phyloP scores from a whole-genome alignment of 2,113 vertebrate species.

The Phodopus roborovskii region DNA sequence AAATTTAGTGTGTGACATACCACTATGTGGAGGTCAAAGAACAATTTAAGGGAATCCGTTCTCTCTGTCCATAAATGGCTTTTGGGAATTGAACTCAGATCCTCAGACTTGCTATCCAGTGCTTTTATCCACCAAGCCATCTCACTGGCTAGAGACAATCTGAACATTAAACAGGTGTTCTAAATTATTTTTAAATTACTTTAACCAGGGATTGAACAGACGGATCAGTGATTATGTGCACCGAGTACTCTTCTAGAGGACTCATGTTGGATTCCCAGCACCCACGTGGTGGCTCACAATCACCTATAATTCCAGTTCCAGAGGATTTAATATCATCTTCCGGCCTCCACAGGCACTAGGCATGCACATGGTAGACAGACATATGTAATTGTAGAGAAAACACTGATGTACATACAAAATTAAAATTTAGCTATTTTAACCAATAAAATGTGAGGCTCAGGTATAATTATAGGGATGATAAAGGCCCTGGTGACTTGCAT shows the following conservation, averaged over 20 bases:
- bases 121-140: neutral
- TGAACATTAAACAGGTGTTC: neutral
- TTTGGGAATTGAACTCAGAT: neutral
- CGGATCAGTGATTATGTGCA: neutral
- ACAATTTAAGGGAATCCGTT: too few relatives aligned
- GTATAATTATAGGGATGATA: neutral
- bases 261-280: neutral
- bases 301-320: neutral
- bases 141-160: neutral
- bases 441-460: neutral
- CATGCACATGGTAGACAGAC: neutral
- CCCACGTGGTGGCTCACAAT: neutral
- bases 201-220: neutral
- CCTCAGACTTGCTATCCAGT: neutral
- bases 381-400: neutral
- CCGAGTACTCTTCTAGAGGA: neutral
- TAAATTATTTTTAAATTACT: slow-evolving; percentile 1
- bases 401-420: neutral
- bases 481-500: neutral
- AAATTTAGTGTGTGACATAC: neutral
- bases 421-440: neutral
- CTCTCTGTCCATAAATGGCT: neutral
- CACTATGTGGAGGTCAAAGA: neutral
- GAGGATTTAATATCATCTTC: neutral
- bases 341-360: neutral